Percentiles rank a stretch among this genome's conserved stretches.
phyloP scores from a whole-genome alignment of 1,140 invertebrate species.

The Drosophila punjabiensis region DNA sequence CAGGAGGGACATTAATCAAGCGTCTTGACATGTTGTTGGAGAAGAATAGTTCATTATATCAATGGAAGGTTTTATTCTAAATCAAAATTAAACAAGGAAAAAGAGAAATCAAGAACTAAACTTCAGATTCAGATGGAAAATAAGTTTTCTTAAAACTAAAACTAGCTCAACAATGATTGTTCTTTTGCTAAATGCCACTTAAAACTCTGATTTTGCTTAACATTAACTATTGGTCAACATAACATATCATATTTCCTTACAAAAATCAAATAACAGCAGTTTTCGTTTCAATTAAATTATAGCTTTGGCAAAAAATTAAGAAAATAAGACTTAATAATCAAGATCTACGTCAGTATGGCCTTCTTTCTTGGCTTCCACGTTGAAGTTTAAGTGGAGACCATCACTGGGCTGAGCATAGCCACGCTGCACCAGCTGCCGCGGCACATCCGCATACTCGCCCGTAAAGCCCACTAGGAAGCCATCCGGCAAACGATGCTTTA shows the following conservation, averaged over 20 bases:
- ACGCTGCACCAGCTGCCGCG: slow-evolving; percentile 31
- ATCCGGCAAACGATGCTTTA: slow-evolving; percentile 44
- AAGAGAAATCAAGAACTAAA: background rate
- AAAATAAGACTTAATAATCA: background rate
- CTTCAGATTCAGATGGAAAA: background rate
- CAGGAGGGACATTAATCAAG: slow-evolving; percentile 61
- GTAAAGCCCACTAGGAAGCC: slow-evolving; percentile 36
- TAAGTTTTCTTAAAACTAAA: background rate
- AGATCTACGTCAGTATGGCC: too few relatives aligned
- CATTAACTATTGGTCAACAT: background rate
- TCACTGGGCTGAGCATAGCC: slow-evolving; percentile 30
- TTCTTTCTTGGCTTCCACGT: background rate
- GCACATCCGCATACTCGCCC: slow-evolving; percentile 9
- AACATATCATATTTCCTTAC: background rate
- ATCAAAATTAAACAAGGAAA: background rate
- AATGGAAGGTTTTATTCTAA: background rate
- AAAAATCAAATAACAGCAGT: slow-evolving; percentile 2
- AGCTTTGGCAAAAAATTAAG: background rate
- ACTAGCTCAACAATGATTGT: background rate
- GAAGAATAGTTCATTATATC: slow-evolving; percentile 10
- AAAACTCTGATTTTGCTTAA: background rate
- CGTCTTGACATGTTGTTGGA: slow-evolving; percentile 16
- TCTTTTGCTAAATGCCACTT: background rate
- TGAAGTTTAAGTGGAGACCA: background rate
- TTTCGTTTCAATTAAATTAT: background rate